Evolutionary conservation across 1,140 invertebrate species (phyloP), one percentile per base, ranked within the genome.

Genomic region (Dendrolimus punctatus): DNA sequence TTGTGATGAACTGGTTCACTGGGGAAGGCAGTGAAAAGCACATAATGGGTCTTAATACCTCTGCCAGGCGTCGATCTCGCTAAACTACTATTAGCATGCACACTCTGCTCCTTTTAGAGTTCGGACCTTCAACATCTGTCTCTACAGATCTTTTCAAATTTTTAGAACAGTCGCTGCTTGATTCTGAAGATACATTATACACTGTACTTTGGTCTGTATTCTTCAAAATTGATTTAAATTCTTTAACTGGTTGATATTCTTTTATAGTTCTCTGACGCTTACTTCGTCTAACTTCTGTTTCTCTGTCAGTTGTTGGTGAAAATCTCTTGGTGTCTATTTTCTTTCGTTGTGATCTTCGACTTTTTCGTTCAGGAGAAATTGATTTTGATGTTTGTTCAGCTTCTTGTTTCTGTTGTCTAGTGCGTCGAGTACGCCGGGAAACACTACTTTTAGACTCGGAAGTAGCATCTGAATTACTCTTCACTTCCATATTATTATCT

Each of bases 11-110:
- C 69, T 51, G 76, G 70, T 7, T 76, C 69, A 42, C 51, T 60
- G 1, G 79, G 66, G 38, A 80, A 80, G 0, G 80, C 78, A 4
- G 82, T 83, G 42, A 83, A 80, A 8, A 85, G 55, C 37, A 85
- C 78, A 52, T 65, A 58, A 0, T 77, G 76, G 3, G 62, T 73
- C 40, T 65, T 71, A 2, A 59, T 49, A 10, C 42, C 49, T 50
- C 63, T 65, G 8, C 62, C 56, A 2, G 71, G 66, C 4, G 70
- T 76, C n/a, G 66, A 42, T 39, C 60, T 62, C 9, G 55, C 43
- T 0, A 59, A 58, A 42, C 44, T 53, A 5, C 40, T n/a, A 8
- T 46, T 45, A 44, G 6, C 40, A 9, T 54, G 64, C n/a, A 55
- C 60, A 8, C 66, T 36, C 70, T 66, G 3, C 59, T 52, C 51